Conservation (phyloP, 2,113 vertebrate genomes). For the Trematocara variabile region DNA sequence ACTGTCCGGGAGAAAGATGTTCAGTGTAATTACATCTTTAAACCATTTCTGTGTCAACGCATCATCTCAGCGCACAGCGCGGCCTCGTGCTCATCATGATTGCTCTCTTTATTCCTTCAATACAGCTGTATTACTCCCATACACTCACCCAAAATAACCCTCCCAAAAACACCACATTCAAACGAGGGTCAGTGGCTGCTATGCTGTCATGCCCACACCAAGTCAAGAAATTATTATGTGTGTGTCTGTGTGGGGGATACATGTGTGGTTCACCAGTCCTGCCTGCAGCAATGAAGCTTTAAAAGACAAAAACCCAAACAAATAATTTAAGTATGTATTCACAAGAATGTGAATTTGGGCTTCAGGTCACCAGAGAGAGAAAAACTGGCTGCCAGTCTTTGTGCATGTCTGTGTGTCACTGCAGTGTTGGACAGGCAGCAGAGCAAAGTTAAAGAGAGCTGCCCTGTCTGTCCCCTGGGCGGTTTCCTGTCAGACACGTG, state of each 20-base stretch:
- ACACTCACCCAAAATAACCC: background rate
- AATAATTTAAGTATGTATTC: background rate
- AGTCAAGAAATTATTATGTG: background rate
- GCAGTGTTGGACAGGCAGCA: background rate
- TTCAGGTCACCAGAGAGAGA: background rate
- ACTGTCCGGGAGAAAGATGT: background rate
- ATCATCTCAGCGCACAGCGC: background rate
- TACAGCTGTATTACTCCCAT: background rate
- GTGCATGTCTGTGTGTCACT: background rate
- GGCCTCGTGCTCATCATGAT: background rate
- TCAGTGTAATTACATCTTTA: background rate
- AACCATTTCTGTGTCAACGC: background rate
- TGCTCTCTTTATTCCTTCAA: background rate
- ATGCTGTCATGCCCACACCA: background rate
- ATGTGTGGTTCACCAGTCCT: background rate
- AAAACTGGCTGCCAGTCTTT: background rate
- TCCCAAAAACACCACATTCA: background rate
- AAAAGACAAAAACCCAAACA: background rate
- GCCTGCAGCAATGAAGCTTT: background rate
- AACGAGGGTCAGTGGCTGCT: background rate
- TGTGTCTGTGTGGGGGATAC: background rate
- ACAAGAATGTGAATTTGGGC: background rate
- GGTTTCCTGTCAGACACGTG: slow-evolving; percentile 34
- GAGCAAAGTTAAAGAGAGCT: slow-evolving; percentile 2
- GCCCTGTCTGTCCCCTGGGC: slow-evolving; percentile 3